A percentile compares a stretch with the other conserved stretches of the same genome.
phyloP scores from a whole-genome alignment of 2,888 invertebrate species.

The Aleiodes testaceus region DNA sequence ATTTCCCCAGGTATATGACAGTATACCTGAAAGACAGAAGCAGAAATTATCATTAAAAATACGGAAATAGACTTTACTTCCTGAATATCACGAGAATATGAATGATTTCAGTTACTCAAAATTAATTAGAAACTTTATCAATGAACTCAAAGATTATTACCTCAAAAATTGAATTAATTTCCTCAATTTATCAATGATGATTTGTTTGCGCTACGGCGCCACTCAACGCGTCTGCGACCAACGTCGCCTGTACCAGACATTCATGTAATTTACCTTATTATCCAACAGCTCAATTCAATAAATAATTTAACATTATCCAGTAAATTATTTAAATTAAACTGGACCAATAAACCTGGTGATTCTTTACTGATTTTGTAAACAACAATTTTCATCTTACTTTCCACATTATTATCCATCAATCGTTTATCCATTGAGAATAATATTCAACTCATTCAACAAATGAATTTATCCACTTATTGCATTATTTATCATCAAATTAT shows the following conservation, averaged over 20 bases:
- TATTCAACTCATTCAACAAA: neutral
- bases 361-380: conserved; percentile 5
- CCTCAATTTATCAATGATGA: conserved; percentile 45
- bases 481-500: neutral
- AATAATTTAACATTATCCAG: conserved; percentile 13
- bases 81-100: too few relatives aligned
- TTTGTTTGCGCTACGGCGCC: conserved; percentile 71
- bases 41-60: too few relatives aligned
- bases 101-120: too few relatives aligned
- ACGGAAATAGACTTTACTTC: too few relatives aligned
- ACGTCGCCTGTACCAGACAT: conserved; percentile 72
- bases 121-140: too few relatives aligned
- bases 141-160: conserved; percentile 26
- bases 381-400: conserved; percentile 39
- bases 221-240: conserved; percentile 73
- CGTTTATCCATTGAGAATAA: conserved; percentile 66
- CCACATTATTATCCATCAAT: conserved; percentile 59
- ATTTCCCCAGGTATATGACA: neutral
- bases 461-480: conserved; percentile 22
- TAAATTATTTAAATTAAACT: conserved; percentile 20
- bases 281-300: conserved; percentile 52
- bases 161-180: conserved; percentile 40
- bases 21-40: too few relatives aligned
- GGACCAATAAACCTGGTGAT: conserved; percentile 7
- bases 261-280: conserved; percentile 69